Evolutionary conservation across 2,888 invertebrate species (phyloP).

Genomic region (Oscheius sp.): DNA sequence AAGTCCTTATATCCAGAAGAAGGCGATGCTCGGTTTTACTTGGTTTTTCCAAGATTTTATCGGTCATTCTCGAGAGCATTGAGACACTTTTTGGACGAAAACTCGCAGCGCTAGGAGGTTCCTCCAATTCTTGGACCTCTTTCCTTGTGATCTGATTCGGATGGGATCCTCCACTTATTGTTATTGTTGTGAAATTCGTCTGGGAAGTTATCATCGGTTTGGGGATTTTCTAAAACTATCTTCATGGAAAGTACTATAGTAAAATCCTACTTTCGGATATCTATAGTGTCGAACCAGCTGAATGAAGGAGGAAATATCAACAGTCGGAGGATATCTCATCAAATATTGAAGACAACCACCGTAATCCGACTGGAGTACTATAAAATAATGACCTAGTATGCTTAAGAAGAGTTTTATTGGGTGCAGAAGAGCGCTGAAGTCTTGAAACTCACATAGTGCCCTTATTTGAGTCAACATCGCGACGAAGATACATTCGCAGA

Average conservation of each 20-base stretch:
- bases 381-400: too few species aligned
- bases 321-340: conserved; percentile 79
- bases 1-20: neutral
- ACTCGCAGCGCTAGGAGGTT: neutral
- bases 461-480: conserved; percentile 82
- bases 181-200: conserved; percentile 57
- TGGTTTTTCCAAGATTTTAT: conserved; percentile 10
- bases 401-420: too few species aligned
- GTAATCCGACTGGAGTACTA: conserved; percentile 73
- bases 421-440: too few species aligned
- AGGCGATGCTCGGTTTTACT: conserved; percentile 10
- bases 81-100: conserved; percentile 10
- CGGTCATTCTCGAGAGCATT: conserved; percentile 13
- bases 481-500: conserved; percentile 80
- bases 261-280: conserved; percentile 71
- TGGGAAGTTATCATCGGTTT: conserved; percentile 59
- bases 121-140: conserved; percentile 12
- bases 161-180: conserved; percentile 59
- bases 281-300: conserved; percentile 76
- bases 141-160: conserved; percentile 43
- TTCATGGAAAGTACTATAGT: neutral
- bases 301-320: conserved; percentile 77
- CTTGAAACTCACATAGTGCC: conserved; percentile 78
- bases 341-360: conserved; percentile 77
- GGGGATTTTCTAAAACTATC: conserved; percentile 70